phyloP scores from a whole-genome alignment of 2,797 vertebrate species.

The Trachurus trachurus region DNA sequence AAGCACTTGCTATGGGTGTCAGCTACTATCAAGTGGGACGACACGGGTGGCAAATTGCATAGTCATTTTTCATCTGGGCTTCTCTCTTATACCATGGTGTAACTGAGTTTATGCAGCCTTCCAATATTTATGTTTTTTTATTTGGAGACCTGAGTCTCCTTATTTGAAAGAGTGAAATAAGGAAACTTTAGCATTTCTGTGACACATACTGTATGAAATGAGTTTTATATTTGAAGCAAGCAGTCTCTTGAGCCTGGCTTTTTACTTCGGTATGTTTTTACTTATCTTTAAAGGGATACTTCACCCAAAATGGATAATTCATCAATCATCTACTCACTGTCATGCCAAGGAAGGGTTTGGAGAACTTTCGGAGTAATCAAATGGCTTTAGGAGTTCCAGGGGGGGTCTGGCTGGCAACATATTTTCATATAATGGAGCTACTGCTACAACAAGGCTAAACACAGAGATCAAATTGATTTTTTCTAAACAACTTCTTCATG shows the following conservation, averaged over 20 bases:
- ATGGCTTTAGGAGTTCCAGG: too few species aligned
- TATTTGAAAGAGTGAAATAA: constrained; percentile 22
- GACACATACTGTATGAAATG: background rate
- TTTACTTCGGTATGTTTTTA: background rate
- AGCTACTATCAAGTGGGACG: constrained; percentile 21
- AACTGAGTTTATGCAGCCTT: constrained; percentile 13
- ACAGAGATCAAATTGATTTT: too few species aligned
- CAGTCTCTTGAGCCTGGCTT: background rate
- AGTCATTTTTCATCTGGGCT: constrained; percentile 30
- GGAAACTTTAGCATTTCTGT: constrained; percentile 14
- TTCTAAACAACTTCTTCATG: too few species aligned
- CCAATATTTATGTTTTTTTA: background rate
- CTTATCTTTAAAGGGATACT: background rate
- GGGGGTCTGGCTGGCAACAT: too few species aligned
- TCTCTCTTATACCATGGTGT: constrained; percentile 25
- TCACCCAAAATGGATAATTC: too few species aligned
- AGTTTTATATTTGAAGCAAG: background rate
- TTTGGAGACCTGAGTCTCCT: constrained; percentile 17
- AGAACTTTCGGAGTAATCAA: too few species aligned
- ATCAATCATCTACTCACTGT: too few species aligned
- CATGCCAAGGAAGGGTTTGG: too few species aligned
- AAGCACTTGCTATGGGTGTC: constrained; percentile 34
- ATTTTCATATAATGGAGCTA: too few species aligned
- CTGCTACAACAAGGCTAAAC: too few species aligned
- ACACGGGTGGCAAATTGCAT: background rate